A percentile compares a stretch with the other conserved stretches of the same genome.
Evolutionary conservation across 2,888 invertebrate species (phyloP).

Genomic region (Harpalus rubripes): DNA sequence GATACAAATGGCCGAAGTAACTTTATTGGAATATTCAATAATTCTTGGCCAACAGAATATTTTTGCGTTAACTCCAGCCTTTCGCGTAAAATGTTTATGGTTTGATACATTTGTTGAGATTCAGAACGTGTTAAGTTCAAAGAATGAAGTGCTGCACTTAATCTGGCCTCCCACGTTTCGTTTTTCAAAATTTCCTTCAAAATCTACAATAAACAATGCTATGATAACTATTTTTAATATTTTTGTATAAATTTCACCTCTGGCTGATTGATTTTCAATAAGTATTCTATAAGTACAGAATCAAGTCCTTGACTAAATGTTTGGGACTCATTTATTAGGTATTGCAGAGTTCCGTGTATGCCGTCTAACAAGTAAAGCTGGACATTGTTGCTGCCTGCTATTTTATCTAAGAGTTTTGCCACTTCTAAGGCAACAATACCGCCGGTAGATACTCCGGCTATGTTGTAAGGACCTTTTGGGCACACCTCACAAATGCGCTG

Average conservation of each 20-base stretch:
- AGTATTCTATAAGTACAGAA: conserved; percentile 79
- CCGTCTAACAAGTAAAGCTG: conserved; percentile 90
- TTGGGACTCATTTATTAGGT: conserved; percentile 76
- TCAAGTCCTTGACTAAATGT: conserved; percentile 76
- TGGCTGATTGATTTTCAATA: conserved; percentile 78
- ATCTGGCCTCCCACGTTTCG: conserved; percentile 6
- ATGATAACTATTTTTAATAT: neutral
- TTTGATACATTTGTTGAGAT: neutral
- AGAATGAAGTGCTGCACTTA: neutral
- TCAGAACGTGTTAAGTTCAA: conserved; percentile 3
- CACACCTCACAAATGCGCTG: conserved; percentile 82
- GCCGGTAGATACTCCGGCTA: conserved; percentile 95
- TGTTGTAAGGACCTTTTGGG: conserved; percentile 83
- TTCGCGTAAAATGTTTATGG: neutral
- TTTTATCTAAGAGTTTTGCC: conserved; percentile 84
- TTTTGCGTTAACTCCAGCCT: neutral
- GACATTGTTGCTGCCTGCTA: conserved; percentile 80
- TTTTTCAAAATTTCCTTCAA: neutral
- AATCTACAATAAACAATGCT: neutral
- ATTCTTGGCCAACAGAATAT: neutral
- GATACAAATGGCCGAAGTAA: conserved; percentile 15
- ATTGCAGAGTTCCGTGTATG: conserved; percentile 81
- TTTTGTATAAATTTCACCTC: conserved; percentile 71
- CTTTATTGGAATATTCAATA: conserved; percentile 14
- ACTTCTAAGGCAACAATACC: conserved; percentile 89